Evolutionary conservation across 2,113 vertebrate genomes (phyloP).

Genomic region (Phyllostomus discolor): DNA sequence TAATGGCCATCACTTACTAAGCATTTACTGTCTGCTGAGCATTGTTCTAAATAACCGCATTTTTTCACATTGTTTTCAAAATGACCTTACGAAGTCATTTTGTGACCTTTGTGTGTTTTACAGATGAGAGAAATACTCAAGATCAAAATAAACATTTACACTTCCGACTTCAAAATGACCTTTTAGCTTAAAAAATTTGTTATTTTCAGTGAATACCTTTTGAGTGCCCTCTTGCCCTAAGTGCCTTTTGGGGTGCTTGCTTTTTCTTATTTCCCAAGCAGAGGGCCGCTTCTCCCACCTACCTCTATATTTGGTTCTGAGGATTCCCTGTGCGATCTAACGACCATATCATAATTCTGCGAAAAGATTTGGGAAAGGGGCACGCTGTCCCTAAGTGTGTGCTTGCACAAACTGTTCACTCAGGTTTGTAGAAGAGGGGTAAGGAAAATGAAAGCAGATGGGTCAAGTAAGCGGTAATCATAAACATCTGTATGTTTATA

Average conservation of each 20-base stretch:
- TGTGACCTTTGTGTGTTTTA: background rate
- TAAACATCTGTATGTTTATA: background rate
- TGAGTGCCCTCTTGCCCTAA: background rate
- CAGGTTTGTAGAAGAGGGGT: background rate
- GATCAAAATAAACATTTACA: background rate
- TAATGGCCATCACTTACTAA: background rate
- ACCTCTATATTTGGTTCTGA: background rate
- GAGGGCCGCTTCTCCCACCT: background rate
- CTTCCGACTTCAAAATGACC: background rate
- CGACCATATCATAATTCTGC: background rate
- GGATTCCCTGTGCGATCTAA: background rate
- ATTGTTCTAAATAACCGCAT: background rate
- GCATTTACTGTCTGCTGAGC: background rate
- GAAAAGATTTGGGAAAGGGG: background rate
- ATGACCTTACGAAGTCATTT: background rate
- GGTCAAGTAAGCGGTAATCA: background rate
- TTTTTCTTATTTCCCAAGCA: constrained; percentile 26
- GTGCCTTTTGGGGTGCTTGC: background rate
- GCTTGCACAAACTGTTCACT: background rate
- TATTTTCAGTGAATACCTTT: background rate
- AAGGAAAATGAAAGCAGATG: background rate
- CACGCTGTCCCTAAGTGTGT: background rate
- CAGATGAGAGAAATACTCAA: background rate
- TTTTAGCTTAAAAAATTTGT: background rate
- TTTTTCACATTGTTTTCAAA: background rate